Evolutionary conservation across 2,888 invertebrate species (phyloP), one percentile per base, ranked within the genome.

Genomic region (Pachycephus smyrnensis): DNA sequence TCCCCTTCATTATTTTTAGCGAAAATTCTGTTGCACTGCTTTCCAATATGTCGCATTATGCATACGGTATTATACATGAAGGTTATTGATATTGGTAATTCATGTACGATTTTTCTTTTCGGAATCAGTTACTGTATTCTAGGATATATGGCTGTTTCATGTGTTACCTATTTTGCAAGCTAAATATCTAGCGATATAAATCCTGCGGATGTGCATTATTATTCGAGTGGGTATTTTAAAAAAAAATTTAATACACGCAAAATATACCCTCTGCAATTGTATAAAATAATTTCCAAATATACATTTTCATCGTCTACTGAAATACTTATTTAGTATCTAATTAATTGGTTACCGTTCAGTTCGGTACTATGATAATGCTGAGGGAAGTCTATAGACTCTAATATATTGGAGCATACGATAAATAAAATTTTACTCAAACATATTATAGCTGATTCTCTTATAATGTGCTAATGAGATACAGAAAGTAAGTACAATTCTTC

Each of bases 31-130:
- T 76, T 88, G 55, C 82, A 83, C 0, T 69, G 79, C 31, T 89
- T 88, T 79, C 79, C 85, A 11, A 75, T 84, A 31, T 73, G 76
- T 12, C 87, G 82, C 81, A 84, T 87, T 40, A 69, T 82, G 3
- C 82, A 85, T 76, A 86, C 87, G 4, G 68, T 87, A 68, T 73
- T 85, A 0, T 83, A 83, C 68, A 86, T 86, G 83, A 76, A 84
- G 55, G 32, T 88, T 32, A 68, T 85, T 35, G 69, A 75, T 35
- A 68, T 75, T n/a, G 79, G 77, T 11, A 73, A 71, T 55, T 68
- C 73, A 31, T 74, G 68, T 40, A 37, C 69, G 68, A 31, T 69
- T 12, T n/a, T 79, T 30, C 75, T 77, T 35, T 76, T 77, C 6
- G 55, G 73, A 11, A 33, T 81, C 30, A 81, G 78, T 68, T 82